Evolutionary conservation across 2,797 vertebrate species (phyloP).

Genomic region (Argentina silus): DNA sequence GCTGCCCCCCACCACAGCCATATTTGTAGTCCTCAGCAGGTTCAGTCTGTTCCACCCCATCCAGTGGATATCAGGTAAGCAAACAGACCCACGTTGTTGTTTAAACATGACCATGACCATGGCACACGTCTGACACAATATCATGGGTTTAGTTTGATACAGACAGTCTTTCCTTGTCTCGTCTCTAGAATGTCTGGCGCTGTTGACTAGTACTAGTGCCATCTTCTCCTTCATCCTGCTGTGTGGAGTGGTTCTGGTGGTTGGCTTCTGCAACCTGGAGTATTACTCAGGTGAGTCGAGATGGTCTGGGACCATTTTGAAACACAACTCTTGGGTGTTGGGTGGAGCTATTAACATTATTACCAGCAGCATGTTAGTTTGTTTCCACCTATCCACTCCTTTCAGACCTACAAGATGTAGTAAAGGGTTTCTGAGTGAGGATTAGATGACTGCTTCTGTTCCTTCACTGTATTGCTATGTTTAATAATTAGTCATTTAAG

Average conservation of each 20-base stretch:
- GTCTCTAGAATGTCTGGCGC: slow-evolving; percentile 81
- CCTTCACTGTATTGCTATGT: too few species aligned
- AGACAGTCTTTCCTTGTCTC: not conserved
- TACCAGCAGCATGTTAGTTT: too few species aligned
- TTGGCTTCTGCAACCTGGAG: slow-evolving; percentile 87
- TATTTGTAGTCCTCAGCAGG: slow-evolving; percentile 83
- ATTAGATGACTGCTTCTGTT: too few species aligned
- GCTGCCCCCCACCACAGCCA: slow-evolving; percentile 80
- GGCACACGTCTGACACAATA: not conserved
- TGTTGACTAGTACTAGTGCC: slow-evolving; percentile 79
- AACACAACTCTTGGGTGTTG: too few species aligned
- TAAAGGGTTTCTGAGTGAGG: too few species aligned
- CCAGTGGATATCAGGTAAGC: slow-evolving; percentile 85
- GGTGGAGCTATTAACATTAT: too few species aligned
- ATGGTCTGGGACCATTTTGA: too few species aligned
- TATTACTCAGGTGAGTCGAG: slow-evolving; percentile 87
- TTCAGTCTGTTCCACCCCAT: slow-evolving; percentile 86
- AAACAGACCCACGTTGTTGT: not conserved
- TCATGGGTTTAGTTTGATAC: not conserved
- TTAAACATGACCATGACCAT: not conserved
- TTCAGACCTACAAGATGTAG: too few species aligned
- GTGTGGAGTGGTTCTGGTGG: slow-evolving; percentile 81
- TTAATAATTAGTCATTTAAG: too few species aligned
- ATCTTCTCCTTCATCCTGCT: slow-evolving; percentile 88
- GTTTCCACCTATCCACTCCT: too few species aligned